Percentiles rank a stretch among this genome's conserved stretches.
phyloP scores from a whole-genome alignment of 2,797 vertebrate genomes.

The Threskiornis aethiopicus region DNA sequence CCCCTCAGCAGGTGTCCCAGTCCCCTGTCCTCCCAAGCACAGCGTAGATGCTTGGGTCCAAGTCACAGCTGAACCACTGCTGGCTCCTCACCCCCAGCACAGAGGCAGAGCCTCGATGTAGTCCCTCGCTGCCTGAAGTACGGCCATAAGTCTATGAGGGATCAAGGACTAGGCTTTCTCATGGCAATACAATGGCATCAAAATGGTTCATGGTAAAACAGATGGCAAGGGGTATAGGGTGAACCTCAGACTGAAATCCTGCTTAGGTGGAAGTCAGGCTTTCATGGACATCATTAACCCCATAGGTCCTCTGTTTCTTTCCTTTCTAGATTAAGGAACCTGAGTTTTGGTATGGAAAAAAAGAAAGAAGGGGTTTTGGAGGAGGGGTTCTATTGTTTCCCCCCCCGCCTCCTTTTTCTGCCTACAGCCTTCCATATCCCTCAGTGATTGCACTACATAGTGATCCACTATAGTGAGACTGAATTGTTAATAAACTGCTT shows the following conservation, averaged over 20 bases:
- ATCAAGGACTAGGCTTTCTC: neutral
- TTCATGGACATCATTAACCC: neutral
- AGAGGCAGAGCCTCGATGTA: neutral
- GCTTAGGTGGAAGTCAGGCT: neutral
- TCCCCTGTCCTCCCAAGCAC: neutral
- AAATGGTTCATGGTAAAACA: neutral
- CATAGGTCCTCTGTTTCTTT: neutral
- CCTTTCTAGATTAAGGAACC: neutral
- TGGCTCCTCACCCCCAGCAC: neutral
- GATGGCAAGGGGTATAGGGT: neutral
- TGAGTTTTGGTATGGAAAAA: neutral
- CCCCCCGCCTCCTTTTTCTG: neutral
- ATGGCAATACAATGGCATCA: neutral
- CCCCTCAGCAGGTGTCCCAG: accelerated
- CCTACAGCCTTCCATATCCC: neutral
- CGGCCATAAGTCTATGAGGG: neutral
- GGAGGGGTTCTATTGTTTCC: accelerated
- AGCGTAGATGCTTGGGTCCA: neutral
- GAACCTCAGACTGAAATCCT: neutral
- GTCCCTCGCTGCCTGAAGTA: neutral
- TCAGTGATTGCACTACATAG: neutral
- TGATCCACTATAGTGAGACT: neutral
- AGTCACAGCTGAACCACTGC: neutral
- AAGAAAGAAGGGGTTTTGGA: neutral
- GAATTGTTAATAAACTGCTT: neutral